These are phyloP conservation scores for Hippocampus kuda DNA, from an alignment of 2,797 vertebrate species.

Conservation along the genomic window DNA sequence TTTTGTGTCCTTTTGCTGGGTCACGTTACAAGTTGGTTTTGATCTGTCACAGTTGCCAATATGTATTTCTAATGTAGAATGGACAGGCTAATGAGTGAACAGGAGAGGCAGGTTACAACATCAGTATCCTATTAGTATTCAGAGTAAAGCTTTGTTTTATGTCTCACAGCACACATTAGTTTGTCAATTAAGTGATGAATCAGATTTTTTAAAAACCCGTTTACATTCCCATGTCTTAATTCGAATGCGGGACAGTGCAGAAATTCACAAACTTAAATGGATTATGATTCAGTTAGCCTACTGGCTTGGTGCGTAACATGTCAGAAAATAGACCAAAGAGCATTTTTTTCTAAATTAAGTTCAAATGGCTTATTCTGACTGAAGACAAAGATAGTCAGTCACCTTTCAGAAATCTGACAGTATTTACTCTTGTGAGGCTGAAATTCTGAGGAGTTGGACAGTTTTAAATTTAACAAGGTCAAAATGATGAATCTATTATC, in stretches of 20 bases:
- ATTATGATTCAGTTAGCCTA: too few relatives aligned
- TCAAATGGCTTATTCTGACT: neutral
- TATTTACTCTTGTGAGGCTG: too few relatives aligned
- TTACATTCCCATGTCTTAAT: too few relatives aligned
- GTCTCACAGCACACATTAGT: neutral
- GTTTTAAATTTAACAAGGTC: too few relatives aligned
- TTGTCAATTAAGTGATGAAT: neutral
- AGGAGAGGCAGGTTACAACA: neutral
- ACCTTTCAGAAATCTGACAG: too few relatives aligned
- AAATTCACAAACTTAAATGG: too few relatives aligned
- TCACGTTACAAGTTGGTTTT: neutral
- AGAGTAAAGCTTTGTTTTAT: neutral
- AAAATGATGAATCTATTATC: too few relatives aligned
- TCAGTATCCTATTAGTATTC: neutral
- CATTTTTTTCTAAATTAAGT: neutral
- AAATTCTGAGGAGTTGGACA: too few relatives aligned
- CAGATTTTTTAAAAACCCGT: too few relatives aligned
- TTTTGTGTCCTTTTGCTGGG: constrained; percentile 44
- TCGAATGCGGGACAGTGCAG: too few relatives aligned
- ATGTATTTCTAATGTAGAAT: neutral
- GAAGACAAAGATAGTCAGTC: too few relatives aligned
- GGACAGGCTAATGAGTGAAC: neutral
- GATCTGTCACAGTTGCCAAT: neutral
- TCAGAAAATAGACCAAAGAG: too few relatives aligned
- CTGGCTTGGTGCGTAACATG: neutral